These are phyloP conservation scores for Psittacula echo DNA, from an alignment of 2,797 vertebrate species.

Conservation along the genomic window DNA sequence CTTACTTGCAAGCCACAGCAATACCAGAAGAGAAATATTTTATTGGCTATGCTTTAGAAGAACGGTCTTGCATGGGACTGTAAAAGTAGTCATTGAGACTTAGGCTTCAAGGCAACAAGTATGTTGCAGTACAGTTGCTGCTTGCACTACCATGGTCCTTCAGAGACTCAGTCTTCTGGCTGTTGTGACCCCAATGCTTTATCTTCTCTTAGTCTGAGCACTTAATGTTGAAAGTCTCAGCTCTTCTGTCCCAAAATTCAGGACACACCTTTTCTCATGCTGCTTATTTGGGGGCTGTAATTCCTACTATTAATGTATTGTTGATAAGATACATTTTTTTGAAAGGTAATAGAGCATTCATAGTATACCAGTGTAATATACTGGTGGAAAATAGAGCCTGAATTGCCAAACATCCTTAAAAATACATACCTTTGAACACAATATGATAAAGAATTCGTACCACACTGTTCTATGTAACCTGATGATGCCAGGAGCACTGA, in stretches of 20 bases:
- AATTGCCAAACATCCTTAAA: not conserved
- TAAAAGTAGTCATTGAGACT: not conserved
- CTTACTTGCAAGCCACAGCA: not conserved
- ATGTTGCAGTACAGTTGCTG: not conserved
- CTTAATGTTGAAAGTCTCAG: not conserved
- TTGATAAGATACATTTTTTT: fast-evolving
- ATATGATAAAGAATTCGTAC: not conserved
- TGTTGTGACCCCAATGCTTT: not conserved
- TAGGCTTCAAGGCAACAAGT: not conserved
- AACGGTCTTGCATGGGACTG: fast-evolving
- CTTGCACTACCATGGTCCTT: not conserved
- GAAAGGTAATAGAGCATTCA: fast-evolving
- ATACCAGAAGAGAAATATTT: not conserved
- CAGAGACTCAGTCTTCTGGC: not conserved
- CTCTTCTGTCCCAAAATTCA: not conserved
- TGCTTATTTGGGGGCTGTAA: not conserved
- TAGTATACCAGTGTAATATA: fast-evolving
- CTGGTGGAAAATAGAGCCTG: not conserved
- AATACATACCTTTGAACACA: not conserved
- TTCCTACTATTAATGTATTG: not conserved
- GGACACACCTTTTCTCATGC: not conserved
- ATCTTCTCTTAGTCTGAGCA: not conserved
- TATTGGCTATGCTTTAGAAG: not conserved
- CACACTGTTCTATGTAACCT: fast-evolving
- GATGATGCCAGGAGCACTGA: not conserved